Evolutionary conservation across 1,140 invertebrate species (phyloP), one percentile per base, ranked within the genome.

Genomic region (Caenorhabditis briggsae): DNA sequence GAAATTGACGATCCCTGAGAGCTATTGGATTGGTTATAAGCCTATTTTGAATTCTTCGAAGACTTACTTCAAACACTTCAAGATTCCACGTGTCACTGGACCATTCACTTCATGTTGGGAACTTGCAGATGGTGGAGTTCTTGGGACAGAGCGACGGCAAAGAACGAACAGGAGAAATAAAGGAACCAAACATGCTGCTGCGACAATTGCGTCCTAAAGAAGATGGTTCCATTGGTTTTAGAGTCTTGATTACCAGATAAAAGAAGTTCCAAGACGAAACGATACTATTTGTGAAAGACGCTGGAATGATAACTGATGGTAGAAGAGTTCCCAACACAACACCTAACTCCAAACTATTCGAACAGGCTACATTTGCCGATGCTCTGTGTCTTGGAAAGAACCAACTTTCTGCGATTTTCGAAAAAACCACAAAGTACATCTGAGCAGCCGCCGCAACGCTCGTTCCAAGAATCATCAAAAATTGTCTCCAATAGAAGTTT

Each of bases 1-100:
- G 43, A 53, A 78, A 78, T n/a, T 78, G 70, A 50, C 70, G 70
- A 78, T 78, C 70, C 70, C 70, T 78, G 70, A 78, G 70, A 78
- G 23, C 70, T 78, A 50, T 50, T 33, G 41, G 14, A 74, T 25
- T 12, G 6, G 18, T 74, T 46, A 74, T 14, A 46, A 20, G 8
- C 23, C 18, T 25, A 46, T 6, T 16, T 43, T 9, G 3, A 46
- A n/a, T 9, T 41, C 2, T 70, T 6, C 16, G 18, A 5, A 20
- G 8, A 23, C 46, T 78, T 78, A 78, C 70, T 50, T 78, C n/a
- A 78, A 78, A 50, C 70, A 78, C 53, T 78, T 78, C 43, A 78
- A 50, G 14, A 78, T 78, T 20, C 46, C 46, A 78, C 46, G n/a
- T 50, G 70, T 78, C 46, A 78, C 70, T 43, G 70, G 70, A 50